Conservation (phyloP, 53 echinoderm and acorn worm genomes). For the Paracentrotus lividus region DNA sequence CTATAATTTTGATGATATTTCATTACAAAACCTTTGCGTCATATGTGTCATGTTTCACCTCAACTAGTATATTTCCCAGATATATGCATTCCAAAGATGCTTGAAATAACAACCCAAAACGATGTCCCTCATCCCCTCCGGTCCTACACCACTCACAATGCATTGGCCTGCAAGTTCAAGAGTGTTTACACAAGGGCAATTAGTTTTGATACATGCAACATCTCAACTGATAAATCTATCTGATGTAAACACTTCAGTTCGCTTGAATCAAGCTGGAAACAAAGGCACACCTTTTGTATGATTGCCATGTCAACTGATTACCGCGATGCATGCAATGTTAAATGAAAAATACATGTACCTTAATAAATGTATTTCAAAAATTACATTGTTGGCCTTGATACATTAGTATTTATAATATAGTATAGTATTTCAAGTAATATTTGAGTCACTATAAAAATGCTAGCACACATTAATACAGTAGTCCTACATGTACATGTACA, state of each 20-base stretch:
- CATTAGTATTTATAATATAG: no score
- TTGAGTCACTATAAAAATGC: background rate
- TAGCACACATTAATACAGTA: background rate
- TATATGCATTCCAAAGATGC: slow-evolving; percentile 44
- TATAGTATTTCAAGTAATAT: background rate
- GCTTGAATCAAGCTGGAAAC: slow-evolving; percentile 4
- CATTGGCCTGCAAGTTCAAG: slow-evolving; percentile 57
- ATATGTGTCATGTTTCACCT: background rate
- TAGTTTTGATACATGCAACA: slow-evolving; percentile 53
- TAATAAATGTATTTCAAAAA: no score
- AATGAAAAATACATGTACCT: background rate
- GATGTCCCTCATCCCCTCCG: slow-evolving; percentile 5
- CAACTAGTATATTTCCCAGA: background rate
- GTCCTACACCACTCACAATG: slow-evolving; percentile 15
- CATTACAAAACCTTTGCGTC: background rate
- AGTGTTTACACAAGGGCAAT: slow-evolving; percentile 60
- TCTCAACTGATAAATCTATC: slow-evolving; percentile 70
- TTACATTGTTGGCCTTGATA: no score
- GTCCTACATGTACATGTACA: background rate
- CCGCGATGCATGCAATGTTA: background rate
- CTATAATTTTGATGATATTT: background rate
- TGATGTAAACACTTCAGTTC: slow-evolving; percentile 60
- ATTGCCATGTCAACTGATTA: slow-evolving; percentile 1
- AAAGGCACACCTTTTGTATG: slow-evolving; percentile 24
- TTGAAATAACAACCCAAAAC: slow-evolving; percentile 4